These are phyloP conservation scores for Heliopora coerulea DNA, from an alignment of 92 coral and sea anemone species.

Conservation along the genomic window DNA sequence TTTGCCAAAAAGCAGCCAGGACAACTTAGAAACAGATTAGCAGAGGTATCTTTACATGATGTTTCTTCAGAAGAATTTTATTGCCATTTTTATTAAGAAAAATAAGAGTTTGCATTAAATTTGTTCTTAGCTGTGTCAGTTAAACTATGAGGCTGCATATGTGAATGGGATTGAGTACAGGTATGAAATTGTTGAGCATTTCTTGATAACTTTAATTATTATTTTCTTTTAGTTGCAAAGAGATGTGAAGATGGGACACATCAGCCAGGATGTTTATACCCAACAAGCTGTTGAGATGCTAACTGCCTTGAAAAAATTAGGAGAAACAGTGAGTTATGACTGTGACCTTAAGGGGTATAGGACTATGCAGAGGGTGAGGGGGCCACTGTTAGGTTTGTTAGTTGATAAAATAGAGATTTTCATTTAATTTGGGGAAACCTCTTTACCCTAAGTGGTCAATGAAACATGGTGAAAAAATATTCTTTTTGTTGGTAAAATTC, in stretches of 20 bases:
- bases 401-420: no score
- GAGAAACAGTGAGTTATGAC: conserved; percentile 71
- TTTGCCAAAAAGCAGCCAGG: conserved; percentile 99
- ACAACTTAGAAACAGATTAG: conserved; percentile 85
- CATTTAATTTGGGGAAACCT: no score
- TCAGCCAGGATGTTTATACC: conserved; percentile 84
- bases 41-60: no score
- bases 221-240: conserved; percentile 73
- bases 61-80: neutral
- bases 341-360: no score
- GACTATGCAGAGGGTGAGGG: no score
- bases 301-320: conserved; percentile 89
- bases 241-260: conserved; percentile 92
- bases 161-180: no score
- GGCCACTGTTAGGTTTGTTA: no score
- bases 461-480: no score
- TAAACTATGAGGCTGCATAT: no score
- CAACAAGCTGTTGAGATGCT: conserved; percentile 98
- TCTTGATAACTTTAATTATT: neutral
- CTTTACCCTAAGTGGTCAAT: no score
- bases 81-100: neutral
- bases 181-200: no score
- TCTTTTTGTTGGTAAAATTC: no score
- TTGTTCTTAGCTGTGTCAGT: neutral
- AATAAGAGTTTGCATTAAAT: neutral